phyloP scores from a whole-genome alignment of 2,888 invertebrate genomes.

The Agrochola macilenta region DNA sequence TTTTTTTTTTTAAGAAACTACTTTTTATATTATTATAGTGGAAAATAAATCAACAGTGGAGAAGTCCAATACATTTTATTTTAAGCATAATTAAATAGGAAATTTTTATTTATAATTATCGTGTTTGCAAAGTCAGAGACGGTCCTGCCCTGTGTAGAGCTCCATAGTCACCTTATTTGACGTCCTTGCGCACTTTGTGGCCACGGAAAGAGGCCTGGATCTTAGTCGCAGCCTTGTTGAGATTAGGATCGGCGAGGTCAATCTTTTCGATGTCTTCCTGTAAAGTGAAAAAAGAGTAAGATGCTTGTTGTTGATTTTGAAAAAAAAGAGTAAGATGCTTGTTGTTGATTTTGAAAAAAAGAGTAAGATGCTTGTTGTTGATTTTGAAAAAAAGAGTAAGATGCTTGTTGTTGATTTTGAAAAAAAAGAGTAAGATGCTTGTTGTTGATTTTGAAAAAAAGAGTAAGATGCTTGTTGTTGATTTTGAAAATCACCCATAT shows the following conservation, averaged over 20 bases:
- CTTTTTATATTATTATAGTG: neutral
- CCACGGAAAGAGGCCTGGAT: slow-evolving; percentile 98
- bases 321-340: too few species aligned
- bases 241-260: slow-evolving; percentile 95
- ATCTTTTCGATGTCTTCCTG: slow-evolving; percentile 95
- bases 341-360: too few species aligned
- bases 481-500: too few species aligned
- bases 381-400: neutral
- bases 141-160: slow-evolving; percentile 67
- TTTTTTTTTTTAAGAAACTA: slow-evolving; percentile 8
- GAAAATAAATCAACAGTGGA: slow-evolving; percentile 24
- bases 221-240: slow-evolving; percentile 97
- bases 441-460: too few species aligned
- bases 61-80: slow-evolving; percentile 41
- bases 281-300: slow-evolving; percentile 44
- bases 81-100: slow-evolving; percentile 29
- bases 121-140: slow-evolving; percentile 77
- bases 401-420: too few species aligned
- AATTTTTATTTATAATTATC: slow-evolving; percentile 13
- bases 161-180: slow-evolving; percentile 81
- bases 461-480: neutral
- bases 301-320: neutral
- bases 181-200: slow-evolving; percentile 96
- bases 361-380: too few species aligned
- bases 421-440: slow-evolving; percentile 7